A percentile compares a stretch with the other conserved stretches of the same genome.
phyloP scores from a whole-genome alignment of 2,113 vertebrate species.

The Camelus bactrianus region DNA sequence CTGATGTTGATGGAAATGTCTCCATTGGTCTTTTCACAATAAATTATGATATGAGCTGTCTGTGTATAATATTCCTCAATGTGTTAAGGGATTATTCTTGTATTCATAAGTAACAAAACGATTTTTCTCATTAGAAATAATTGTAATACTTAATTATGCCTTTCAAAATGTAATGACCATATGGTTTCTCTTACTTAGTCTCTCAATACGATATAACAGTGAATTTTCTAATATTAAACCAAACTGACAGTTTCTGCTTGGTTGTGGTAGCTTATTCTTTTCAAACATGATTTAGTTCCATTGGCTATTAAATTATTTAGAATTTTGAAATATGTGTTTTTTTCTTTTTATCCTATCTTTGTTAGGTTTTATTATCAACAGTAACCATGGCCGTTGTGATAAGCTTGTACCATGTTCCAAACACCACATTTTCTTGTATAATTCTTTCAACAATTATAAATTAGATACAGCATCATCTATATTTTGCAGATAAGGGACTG shows the following conservation, averaged over 20 bases:
- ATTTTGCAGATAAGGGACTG: neutral
- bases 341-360: neutral
- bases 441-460: neutral
- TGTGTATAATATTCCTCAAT: neutral
- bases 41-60: neutral
- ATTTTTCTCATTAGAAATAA: neutral
- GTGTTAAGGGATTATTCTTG: conserved; percentile 31
- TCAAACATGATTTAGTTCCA: neutral
- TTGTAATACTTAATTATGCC: neutral
- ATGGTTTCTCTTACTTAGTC: neutral
- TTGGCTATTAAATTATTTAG: neutral
- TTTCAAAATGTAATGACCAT: conserved; percentile 45
- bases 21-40: conserved; percentile 29
- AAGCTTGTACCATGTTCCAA: neutral
- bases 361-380: neutral
- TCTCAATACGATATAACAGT: neutral
- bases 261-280: neutral
- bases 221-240: conserved; percentile 3
- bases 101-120: neutral
- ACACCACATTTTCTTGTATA: neutral
- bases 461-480: neutral
- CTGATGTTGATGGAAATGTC: conserved; percentile 1
- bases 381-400: neutral
- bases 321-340: neutral
- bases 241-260: neutral